phyloP scores from a whole-genome alignment of 2,797 vertebrate genomes.

The Heteromormyrus szaboi region DNA sequence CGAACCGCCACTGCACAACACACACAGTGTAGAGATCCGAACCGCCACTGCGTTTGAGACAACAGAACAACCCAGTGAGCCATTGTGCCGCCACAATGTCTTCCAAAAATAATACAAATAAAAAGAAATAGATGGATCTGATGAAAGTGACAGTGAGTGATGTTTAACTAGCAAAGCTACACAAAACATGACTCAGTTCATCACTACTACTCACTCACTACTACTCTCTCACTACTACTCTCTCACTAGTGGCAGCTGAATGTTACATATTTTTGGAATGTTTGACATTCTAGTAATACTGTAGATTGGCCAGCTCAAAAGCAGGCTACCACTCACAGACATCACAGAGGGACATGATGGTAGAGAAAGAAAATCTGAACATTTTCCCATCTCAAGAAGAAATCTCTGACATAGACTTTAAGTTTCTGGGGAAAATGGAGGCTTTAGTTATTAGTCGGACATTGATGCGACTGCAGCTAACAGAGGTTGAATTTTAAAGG shows the following conservation, averaged over 20 bases:
- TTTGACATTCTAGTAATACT: neutral
- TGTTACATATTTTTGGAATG: neutral
- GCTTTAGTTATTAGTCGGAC: neutral
- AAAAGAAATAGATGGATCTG: neutral
- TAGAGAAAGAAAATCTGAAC: neutral
- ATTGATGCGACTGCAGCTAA: neutral
- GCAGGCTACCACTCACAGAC: neutral
- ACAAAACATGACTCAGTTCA: neutral
- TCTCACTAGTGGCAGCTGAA: neutral
- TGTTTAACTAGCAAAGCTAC: neutral
- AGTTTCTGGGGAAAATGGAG: neutral
- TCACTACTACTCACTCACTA: neutral
- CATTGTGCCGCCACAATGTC: neutral
- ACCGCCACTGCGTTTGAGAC: neutral
- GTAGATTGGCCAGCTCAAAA: neutral
- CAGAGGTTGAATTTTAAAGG: neutral
- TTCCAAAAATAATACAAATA: neutral
- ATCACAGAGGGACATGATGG: neutral
- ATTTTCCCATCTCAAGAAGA: neutral
- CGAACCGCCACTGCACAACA: neutral
- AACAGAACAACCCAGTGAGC: neutral
- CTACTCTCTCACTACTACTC: neutral
- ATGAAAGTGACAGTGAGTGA: neutral
- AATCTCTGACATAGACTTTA: neutral
- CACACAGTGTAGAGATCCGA: neutral